Evolutionary conservation across 1,140 invertebrate genomes (phyloP).

Genomic region (Choristoneura fumiferana): DNA sequence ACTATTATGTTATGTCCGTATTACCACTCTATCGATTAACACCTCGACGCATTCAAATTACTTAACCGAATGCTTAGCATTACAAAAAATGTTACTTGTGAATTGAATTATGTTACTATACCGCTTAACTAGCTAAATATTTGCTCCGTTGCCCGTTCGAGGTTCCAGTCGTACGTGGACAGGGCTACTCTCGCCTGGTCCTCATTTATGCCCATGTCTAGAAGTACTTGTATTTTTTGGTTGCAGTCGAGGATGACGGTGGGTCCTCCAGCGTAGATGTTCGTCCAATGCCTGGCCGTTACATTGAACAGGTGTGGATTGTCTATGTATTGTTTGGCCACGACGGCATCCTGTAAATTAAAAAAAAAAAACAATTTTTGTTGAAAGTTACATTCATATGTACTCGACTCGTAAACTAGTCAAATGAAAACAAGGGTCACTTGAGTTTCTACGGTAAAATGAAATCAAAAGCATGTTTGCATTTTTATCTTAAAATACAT

Average conservation of each 20-base stretch:
- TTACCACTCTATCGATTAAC: no score
- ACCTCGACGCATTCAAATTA: no score
- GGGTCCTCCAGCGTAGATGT: conserved; percentile 93
- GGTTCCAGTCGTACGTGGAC: conserved; percentile 93
- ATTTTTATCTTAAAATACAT: no score
- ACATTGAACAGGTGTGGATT: conserved; percentile 90
- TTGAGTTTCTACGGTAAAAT: no score
- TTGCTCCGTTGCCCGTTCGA: conserved; percentile 92
- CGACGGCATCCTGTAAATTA: conserved; percentile 93
- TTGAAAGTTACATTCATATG: no score
- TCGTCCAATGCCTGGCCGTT: conserved; percentile 97
- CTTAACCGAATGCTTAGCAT: conserved; percentile 18
- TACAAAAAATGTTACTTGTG: conserved; percentile 7
- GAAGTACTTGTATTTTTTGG: conserved; percentile 88
- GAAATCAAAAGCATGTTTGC: no score
- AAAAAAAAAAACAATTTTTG: no score
- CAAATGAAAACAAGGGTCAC: no score
- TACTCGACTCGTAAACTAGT: no score
- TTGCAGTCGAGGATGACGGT: conserved; percentile 84
- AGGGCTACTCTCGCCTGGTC: conserved; percentile 89
- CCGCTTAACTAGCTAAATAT: conserved; percentile 87
- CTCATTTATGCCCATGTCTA: conserved; percentile 94
- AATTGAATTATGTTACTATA: conserved; percentile 4
- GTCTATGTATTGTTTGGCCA: conserved; percentile 97
- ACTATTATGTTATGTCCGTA: no score